phyloP scores from a whole-genome alignment of 2,888 invertebrate genomes.

The Sceliomorpha sp. region DNA sequence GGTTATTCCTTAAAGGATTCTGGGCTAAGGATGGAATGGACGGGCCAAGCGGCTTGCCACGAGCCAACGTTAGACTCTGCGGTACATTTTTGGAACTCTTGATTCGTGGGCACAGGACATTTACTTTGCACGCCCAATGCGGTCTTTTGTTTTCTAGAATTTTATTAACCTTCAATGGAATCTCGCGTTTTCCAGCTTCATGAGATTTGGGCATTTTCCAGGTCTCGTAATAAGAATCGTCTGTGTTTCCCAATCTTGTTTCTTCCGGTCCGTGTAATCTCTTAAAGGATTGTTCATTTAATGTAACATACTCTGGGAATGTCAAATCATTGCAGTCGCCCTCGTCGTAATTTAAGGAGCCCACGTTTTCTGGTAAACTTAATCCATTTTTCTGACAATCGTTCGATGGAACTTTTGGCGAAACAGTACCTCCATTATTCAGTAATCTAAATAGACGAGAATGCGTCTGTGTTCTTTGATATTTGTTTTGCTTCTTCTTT shows the following conservation, averaged over 20 bases:
- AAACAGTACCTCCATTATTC: conserved; percentile 82
- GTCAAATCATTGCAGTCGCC: conserved; percentile 73
- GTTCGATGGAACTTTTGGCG: conserved; percentile 52
- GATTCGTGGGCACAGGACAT: conserved; percentile 84
- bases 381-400: conserved; percentile 58
- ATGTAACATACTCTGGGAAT: conserved; percentile 83
- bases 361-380: conserved; percentile 60
- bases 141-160: conserved; percentile 75
- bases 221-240: conserved; percentile 65
- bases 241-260: conserved; percentile 22
- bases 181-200: conserved; percentile 78
- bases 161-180: conserved; percentile 84
- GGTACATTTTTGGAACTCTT: conserved; percentile 83
- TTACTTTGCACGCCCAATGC: conserved; percentile 80
- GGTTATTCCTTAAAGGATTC: conserved; percentile 53
- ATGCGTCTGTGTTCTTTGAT: conserved; percentile 87
- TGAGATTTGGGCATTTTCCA: conserved; percentile 65
- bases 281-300: conserved; percentile 82
- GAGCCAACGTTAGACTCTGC: conserved; percentile 42
- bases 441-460: conserved; percentile 86
- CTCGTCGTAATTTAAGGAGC: conserved; percentile 70
- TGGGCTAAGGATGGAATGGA: conserved; percentile 55
- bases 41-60: conserved; percentile 21
- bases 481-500: conserved; percentile 83
- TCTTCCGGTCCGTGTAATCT: conserved; percentile 75